phyloP scores from a whole-genome alignment of 2,797 vertebrate genomes.

The Cyprinella venusta region DNA sequence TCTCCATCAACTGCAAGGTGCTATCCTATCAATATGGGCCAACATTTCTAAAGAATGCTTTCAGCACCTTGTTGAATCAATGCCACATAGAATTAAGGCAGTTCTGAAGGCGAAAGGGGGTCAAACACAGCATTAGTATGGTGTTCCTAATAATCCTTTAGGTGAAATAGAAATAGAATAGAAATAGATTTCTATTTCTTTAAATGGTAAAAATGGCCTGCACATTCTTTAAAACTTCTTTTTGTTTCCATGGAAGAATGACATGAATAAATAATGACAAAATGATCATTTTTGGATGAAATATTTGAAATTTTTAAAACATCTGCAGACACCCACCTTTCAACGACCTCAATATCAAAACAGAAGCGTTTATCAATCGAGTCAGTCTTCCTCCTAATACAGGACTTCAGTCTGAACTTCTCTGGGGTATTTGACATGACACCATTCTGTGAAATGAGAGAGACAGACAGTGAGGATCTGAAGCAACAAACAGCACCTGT shows the following conservation, averaged over 20 bases:
- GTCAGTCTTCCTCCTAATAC: conserved; percentile 94
- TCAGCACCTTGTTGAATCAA: too few species aligned
- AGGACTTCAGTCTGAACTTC: conserved; percentile 91
- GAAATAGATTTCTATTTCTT: too few species aligned
- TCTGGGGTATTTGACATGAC: conserved; percentile 85
- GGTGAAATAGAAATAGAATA: too few species aligned
- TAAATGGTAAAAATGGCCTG: too few species aligned
- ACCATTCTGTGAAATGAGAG: conserved; percentile 79
- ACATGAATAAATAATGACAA: neutral
- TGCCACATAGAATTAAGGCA: too few species aligned
- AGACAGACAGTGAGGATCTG: neutral
- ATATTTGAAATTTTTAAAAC: neutral
- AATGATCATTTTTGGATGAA: neutral
- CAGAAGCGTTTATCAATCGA: conserved; percentile 99
- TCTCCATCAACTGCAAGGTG: too few species aligned
- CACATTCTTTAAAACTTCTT: neutral
- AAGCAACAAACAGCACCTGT: neutral
- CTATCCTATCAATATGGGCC: too few species aligned
- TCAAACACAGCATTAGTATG: too few species aligned
- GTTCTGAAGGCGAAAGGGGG: too few species aligned
- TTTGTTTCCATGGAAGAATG: neutral
- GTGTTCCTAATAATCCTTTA: too few species aligned
- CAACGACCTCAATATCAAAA: conserved; percentile 95
- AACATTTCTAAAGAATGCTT: too few species aligned
- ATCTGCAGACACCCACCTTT: conserved; percentile 82